Percentiles rank a stretch among this genome's conserved stretches.
phyloP scores from a whole-genome alignment of 2,797 vertebrate species.

The Threskiornis aethiopicus region DNA sequence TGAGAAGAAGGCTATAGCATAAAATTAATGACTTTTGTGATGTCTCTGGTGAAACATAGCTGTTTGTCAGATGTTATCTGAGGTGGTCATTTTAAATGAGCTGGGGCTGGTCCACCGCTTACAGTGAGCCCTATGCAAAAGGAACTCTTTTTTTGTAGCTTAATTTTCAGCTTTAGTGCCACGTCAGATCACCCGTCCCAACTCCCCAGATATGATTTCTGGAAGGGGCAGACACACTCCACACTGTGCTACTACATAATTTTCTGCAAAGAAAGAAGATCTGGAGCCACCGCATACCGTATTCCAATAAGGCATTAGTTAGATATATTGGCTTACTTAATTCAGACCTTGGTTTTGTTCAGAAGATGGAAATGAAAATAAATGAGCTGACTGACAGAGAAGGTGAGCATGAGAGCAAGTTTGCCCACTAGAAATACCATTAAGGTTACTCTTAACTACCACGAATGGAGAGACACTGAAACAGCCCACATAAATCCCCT shows the following conservation, averaged over 20 bases:
- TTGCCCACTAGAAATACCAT: background rate
- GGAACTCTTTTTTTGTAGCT: background rate
- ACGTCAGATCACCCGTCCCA: background rate
- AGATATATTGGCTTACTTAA: background rate
- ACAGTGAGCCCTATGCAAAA: background rate
- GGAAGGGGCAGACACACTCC: background rate
- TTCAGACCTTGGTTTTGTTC: background rate
- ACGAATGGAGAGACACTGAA: background rate
- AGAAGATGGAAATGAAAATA: conserved; percentile 39
- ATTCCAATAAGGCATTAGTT: background rate
- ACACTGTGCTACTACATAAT: background rate
- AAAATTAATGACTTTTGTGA: background rate
- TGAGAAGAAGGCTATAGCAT: background rate
- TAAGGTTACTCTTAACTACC: conserved; percentile 44
- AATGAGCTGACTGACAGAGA: conserved; percentile 30
- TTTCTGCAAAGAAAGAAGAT: background rate
- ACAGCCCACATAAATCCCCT: background rate
- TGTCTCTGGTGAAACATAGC: background rate
- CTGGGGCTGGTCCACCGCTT: background rate
- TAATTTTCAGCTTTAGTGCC: background rate
- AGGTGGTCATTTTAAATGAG: background rate
- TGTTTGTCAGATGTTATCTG: background rate
- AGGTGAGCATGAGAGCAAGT: background rate
- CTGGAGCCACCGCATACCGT: background rate
- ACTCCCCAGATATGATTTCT: background rate